A percentile compares a stretch with the other conserved stretches of the same genome.
These are phyloP conservation scores for Gonatopus flavifemur DNA, from an alignment of 1,140 invertebrate genomes.

Conservation along the genomic window DNA sequence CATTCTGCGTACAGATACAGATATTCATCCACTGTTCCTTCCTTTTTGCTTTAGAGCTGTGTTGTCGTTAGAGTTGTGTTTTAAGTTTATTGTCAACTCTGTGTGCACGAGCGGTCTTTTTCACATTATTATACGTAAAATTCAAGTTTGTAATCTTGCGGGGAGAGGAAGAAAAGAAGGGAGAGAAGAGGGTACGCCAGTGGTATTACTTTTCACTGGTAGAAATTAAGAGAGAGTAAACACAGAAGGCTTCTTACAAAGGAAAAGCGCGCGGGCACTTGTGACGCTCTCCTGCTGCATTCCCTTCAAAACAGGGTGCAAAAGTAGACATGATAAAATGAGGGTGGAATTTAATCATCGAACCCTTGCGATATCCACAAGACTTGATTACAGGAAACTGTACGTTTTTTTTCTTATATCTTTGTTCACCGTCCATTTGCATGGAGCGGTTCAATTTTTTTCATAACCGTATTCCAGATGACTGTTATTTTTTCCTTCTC, in stretches of 20 bases:
- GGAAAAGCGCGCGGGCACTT: constrained; percentile 2
- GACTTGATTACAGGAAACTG: too few species aligned
- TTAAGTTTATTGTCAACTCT: too few species aligned
- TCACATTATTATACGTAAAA: not conserved
- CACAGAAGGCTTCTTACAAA: constrained; percentile 25
- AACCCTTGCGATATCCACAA: constrained; percentile 16
- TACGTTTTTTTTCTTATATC: too few species aligned
- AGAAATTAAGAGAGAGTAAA: constrained; percentile 25
- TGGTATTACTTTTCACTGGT: constrained; percentile 12
- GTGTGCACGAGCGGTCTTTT: too few species aligned
- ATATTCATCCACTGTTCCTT: too few species aligned
- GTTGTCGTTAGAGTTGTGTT: too few species aligned
- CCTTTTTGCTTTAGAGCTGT: too few species aligned
- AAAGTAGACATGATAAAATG: not conserved
- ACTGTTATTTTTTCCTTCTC: too few species aligned
- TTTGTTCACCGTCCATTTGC: too few species aligned
- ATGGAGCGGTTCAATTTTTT: too few species aligned
- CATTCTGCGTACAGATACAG: too few species aligned
- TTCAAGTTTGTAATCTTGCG: constrained; percentile 11
- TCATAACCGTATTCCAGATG: too few species aligned
- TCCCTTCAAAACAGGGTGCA: constrained; percentile 13
- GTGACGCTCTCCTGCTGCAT: constrained; percentile 14
- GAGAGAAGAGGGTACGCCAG: not conserved
- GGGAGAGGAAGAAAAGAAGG: constrained; percentile 7
- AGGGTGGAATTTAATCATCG: constrained; percentile 26